Percentiles rank a stretch among this genome's conserved stretches.
These are phyloP conservation scores for Schrankia costaestrigalis DNA, from an alignment of 2,888 invertebrate species.

Conservation along the genomic window DNA sequence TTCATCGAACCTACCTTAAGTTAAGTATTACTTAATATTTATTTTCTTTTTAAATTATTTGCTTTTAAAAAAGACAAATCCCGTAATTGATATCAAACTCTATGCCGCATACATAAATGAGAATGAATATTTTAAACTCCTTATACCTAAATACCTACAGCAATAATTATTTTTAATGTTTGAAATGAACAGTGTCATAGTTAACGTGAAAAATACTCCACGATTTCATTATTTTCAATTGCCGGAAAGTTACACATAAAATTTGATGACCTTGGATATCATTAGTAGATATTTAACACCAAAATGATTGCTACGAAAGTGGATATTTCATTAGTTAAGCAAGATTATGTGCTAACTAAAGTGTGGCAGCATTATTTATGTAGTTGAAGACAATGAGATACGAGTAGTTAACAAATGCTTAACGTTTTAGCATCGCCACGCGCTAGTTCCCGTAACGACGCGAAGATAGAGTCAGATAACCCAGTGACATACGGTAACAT, in stretches of 20 bases:
- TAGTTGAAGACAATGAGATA: slow-evolving; percentile 44
- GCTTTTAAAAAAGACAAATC: too few relatives aligned
- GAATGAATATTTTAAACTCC: too few relatives aligned
- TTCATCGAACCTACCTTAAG: too few relatives aligned
- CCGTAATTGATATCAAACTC: too few relatives aligned
- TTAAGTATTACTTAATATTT: too few relatives aligned
- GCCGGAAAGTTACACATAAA: background rate
- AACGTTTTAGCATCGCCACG: slow-evolving; percentile 56
- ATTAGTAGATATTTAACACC: slow-evolving; percentile 5
- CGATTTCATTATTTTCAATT: background rate
- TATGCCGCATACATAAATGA: too few relatives aligned
- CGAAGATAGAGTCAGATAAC: slow-evolving; percentile 46
- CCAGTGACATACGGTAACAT: slow-evolving; percentile 38
- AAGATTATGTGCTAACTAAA: slow-evolving; percentile 40
- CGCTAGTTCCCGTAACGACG: slow-evolving; percentile 55
- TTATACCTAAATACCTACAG: too few relatives aligned
- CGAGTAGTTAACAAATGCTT: slow-evolving; percentile 49
- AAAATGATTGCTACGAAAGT: slow-evolving; percentile 16
- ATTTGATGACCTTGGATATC: slow-evolving; percentile 1
- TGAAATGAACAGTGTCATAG: too few relatives aligned
- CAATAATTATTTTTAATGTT: too few relatives aligned
- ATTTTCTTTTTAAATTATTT: too few relatives aligned
- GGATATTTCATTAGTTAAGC: slow-evolving; percentile 34
- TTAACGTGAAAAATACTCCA: too few relatives aligned
- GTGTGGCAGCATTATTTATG: slow-evolving; percentile 21